Evolutionary conservation across 64 coral and sea anemone genomes (phyloP), one percentile per base, ranked within the genome.

Genomic region (Pocillopora verrucosa): DNA sequence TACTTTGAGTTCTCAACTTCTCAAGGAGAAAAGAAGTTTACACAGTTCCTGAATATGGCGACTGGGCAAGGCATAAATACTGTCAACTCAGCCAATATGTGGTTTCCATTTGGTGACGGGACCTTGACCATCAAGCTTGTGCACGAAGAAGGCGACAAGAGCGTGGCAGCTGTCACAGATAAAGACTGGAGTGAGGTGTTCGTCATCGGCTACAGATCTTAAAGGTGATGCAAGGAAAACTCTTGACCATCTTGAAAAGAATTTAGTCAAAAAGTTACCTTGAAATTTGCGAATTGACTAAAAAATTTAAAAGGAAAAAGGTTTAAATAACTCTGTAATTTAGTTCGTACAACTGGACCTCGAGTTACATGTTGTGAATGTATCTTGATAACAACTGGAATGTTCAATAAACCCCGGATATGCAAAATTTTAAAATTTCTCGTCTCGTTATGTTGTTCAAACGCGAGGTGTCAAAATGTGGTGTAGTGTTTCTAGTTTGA

Each of bases 1-100:
- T 88, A 88, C 86, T 88, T 76, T 26, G 86, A 88, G 74, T 76
- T 88, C 38, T 88, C 72, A 14, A 88, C 70, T 15, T 41, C 37
- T 20, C 5, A 88, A 3, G 72, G 22, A 35, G 86, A 30, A 22
- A 88, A 76, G 20, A 11, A 75, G 10, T 76, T 60, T 36, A 9
- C 74, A 1, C 86, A 88, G 56, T 88, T 36, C 86, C 59, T 88
- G 86, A 88, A 88, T 76, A 73, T 88, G 16, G 86, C 86, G 0
- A 35, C 51, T 13, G 86, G 86, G 16, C 86, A 58, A 60, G 59
- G 72, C 24, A 30, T 88, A 9, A 61, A 36, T 34, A 57, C 74
- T 59, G 86, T 62, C 24, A 88, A 88, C 86, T 88, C 86, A 2
- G 56, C 74, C 9, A 88, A 88, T 58, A 10, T 88, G 26, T 88